Conservation (phyloP, 2,888 invertebrate genomes). For the Pseudanteris insignis region DNA sequence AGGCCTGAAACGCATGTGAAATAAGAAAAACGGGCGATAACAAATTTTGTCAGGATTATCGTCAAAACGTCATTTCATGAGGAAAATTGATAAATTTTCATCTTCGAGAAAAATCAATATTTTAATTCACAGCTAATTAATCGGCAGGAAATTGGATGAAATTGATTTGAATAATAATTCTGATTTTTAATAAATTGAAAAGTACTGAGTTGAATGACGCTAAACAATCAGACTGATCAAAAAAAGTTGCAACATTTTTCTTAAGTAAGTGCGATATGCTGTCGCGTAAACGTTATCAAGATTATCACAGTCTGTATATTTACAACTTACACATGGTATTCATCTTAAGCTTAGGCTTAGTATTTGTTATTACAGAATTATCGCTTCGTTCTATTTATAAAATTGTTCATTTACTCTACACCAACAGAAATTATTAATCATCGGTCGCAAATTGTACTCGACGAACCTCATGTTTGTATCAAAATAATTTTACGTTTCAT, state of each 20-base stretch:
- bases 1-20: too few species aligned
- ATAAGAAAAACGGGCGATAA: conserved; percentile 15
- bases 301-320: conserved; percentile 67
- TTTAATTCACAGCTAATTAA: too few species aligned
- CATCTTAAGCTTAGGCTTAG: conserved; percentile 46
- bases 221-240: conserved; percentile 9
- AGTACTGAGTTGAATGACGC: background rate
- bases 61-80: conserved; percentile 3
- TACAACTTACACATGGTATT: conserved; percentile 62
- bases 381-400: conserved; percentile 34
- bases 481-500: conserved; percentile 28
- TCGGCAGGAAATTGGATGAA: too few species aligned
- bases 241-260: conserved; percentile 10
- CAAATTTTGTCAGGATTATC: conserved; percentile 3
- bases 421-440: conserved; percentile 34
- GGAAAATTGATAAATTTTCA: too few species aligned
- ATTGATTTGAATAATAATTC: background rate
- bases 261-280: conserved; percentile 49
- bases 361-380: conserved; percentile 36
- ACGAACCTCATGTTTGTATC: conserved; percentile 19
- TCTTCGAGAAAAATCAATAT: too few species aligned
- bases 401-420: conserved; percentile 28
- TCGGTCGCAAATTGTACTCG: conserved; percentile 3
- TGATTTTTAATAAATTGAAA: background rate
- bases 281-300: conserved; percentile 58